Evolutionary conservation across 2,113 vertebrate species (phyloP).

Genomic region (Kobus ellipsiprymnus): DNA sequence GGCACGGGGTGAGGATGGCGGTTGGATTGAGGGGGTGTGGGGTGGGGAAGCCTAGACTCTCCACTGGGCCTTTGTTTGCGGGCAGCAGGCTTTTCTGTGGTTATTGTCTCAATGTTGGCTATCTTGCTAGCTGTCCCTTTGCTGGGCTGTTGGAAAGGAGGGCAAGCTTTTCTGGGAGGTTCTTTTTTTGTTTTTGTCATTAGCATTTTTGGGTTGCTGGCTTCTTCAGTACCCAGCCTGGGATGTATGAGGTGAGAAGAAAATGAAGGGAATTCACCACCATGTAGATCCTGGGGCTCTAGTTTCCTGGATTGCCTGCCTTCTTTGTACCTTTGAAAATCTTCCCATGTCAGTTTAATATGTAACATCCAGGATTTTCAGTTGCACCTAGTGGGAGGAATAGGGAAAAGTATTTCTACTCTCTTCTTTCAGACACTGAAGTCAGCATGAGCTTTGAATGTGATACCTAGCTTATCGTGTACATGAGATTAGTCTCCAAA

Average conservation of each 20-base stretch:
- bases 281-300: background rate
- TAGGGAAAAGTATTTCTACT: background rate
- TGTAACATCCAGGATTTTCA: background rate
- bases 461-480: background rate
- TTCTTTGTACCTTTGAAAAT: background rate
- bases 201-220: background rate
- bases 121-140: background rate
- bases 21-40: background rate
- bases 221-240: background rate
- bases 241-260: background rate
- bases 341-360: background rate
- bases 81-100: background rate
- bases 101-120: background rate
- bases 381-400: background rate
- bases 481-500: background rate
- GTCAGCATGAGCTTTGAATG: background rate
- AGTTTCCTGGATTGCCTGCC: background rate
- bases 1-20: background rate
- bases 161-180: background rate
- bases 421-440: background rate
- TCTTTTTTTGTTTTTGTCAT: background rate
- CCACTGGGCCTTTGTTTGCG: background rate
- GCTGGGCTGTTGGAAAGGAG: background rate
- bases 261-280: background rate
- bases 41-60: background rate